A percentile compares a stretch with the other conserved stretches of the same genome.
These are phyloP conservation scores for Caerostris darwini DNA, from an alignment of 1,140 invertebrate genomes.

Conservation along the genomic window DNA sequence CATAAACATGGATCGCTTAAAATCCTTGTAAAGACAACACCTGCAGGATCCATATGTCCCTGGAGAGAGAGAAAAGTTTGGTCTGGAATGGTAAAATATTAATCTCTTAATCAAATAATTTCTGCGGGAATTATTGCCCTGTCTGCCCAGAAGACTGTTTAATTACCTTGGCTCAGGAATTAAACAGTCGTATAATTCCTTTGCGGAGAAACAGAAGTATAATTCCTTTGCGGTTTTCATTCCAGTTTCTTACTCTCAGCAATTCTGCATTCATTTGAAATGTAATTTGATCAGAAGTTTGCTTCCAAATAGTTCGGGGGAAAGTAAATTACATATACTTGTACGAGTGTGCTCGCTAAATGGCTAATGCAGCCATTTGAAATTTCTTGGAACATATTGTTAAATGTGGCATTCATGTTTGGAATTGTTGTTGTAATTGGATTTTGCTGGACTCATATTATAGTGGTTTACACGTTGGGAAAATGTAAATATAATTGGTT, in stretches of 20 bases:
- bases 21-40: neutral
- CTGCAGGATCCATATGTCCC: neutral
- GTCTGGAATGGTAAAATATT: neutral
- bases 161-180: neutral
- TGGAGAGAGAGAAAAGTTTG: neutral
- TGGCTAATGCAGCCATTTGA: neutral
- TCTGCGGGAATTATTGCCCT: neutral
- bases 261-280: conserved; percentile 7
- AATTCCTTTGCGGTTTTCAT: neutral
- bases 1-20: too few species aligned
- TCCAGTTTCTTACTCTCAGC: neutral
- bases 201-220: neutral
- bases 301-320: neutral
- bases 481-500: too few species aligned
- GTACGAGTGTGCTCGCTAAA: neutral
- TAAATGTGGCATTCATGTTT: neutral
- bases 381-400: neutral
- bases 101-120: conserved; percentile 35
- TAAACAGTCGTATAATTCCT: neutral
- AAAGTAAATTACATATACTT: neutral
- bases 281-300: conserved; percentile 19
- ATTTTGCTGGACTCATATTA: neutral
- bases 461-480: too few species aligned
- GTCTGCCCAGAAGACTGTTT: neutral
- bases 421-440: neutral